A percentile compares a stretch with the other conserved stretches of the same genome.
phyloP scores from a whole-genome alignment of 1,140 invertebrate genomes.

The Pteromalus puparum region DNA sequence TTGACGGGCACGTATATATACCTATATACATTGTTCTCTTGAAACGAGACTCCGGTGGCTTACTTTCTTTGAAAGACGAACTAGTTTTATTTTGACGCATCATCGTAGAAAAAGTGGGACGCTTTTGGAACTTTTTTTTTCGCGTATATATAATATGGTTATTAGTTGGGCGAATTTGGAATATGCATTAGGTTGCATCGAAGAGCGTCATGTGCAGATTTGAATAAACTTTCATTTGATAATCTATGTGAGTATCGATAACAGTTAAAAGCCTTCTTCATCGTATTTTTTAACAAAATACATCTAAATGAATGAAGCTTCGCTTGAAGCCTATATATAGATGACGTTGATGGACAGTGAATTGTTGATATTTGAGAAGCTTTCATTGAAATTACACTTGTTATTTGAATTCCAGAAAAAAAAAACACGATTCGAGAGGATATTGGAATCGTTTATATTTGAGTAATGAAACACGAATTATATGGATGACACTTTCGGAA shows the following conservation, averaged over 20 bases:
- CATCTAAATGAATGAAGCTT: no score
- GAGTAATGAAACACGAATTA: no score
- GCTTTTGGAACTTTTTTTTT: not conserved
- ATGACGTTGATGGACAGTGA: not conserved
- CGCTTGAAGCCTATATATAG: no score
- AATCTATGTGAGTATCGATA: no score
- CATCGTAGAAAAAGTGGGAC: not conserved
- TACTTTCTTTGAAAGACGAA: constrained; percentile 5
- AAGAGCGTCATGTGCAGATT: not conserved
- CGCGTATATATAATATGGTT: not conserved
- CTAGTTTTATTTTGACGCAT: not conserved
- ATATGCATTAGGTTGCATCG: not conserved
- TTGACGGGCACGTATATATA: not conserved
- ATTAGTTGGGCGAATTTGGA: not conserved
- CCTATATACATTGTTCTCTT: not conserved
- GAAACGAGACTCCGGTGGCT: not conserved
- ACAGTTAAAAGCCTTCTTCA: no score
- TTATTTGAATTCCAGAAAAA: no score
- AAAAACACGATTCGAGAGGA: no score
- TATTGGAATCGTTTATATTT: no score
- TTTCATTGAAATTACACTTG: not conserved
- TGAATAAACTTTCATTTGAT: no score
- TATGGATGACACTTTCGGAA: no score
- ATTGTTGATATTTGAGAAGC: not conserved
- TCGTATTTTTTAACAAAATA: no score